phyloP scores from a whole-genome alignment of 2,113 vertebrate species.

The Psittacara wagleri region DNA sequence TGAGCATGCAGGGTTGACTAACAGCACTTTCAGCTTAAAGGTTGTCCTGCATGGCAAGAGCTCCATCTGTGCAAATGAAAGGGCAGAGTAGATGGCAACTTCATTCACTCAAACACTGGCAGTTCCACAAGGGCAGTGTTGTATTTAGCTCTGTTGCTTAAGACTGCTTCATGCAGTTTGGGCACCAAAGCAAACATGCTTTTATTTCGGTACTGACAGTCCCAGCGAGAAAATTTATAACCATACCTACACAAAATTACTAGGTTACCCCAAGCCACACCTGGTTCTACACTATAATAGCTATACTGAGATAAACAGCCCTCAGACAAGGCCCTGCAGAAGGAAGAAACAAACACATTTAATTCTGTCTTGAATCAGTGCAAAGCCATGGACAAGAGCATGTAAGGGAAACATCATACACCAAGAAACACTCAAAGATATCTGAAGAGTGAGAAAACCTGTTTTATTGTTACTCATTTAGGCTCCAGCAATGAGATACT shows the following conservation, averaged over 20 bases:
- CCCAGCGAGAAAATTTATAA: background rate
- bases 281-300: background rate
- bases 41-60: background rate
- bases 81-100: background rate
- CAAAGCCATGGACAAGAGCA: background rate
- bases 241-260: background rate
- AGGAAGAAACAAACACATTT: background rate
- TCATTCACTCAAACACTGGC: background rate
- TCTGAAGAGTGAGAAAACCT: background rate
- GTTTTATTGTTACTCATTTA: background rate
- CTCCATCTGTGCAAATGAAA: background rate
- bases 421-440: background rate
- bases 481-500: background rate
- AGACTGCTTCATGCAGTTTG: background rate
- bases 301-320: background rate
- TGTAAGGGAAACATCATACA: background rate
- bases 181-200: background rate
- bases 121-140: accelerated
- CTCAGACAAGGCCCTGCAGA: background rate
- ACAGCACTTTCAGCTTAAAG: background rate
- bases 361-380: background rate
- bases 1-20: accelerated
- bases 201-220: background rate
- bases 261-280: background rate
- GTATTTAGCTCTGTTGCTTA: background rate